Conservation (phyloP, 2,113 vertebrate genomes). For the Callipepla squamata region DNA sequence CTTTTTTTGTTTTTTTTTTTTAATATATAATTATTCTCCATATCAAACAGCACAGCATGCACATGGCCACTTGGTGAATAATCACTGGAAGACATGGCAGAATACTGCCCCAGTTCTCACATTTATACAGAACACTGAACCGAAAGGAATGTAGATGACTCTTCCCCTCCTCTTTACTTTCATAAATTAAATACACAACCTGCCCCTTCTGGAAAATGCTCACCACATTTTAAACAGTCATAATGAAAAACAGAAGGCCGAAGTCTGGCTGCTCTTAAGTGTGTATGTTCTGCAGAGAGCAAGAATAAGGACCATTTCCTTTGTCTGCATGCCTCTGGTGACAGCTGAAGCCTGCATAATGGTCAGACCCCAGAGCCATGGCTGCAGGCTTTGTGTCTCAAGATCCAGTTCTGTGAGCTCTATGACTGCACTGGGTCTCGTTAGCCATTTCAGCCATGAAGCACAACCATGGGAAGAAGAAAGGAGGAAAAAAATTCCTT, state of each 20-base stretch:
- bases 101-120: neutral
- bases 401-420: neutral
- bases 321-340: neutral
- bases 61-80: neutral
- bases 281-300: neutral
- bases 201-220: constrained; percentile 48
- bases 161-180: neutral
- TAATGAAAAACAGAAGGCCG: constrained; percentile 67
- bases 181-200: constrained; percentile 42
- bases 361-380: neutral
- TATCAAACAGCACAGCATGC: neutral
- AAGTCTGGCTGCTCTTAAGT: constrained; percentile 32
- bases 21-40: neutral
- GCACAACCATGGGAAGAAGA: neutral
- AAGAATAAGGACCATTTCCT: constrained; percentile 33
- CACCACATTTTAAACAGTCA: constrained; percentile 41
- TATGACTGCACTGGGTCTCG: rapidly evolving
- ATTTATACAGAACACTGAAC: neutral
- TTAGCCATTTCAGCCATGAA: neutral
- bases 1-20: neutral
- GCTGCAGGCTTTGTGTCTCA: neutral
- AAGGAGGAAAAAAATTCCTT: rapidly evolving
- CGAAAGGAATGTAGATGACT: constrained; percentile 1
- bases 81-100: neutral
- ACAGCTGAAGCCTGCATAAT: neutral